Base-by-base conservation (phyloP, 2,113 vertebrate species). In the Pterocles gutturalis region DNA sequence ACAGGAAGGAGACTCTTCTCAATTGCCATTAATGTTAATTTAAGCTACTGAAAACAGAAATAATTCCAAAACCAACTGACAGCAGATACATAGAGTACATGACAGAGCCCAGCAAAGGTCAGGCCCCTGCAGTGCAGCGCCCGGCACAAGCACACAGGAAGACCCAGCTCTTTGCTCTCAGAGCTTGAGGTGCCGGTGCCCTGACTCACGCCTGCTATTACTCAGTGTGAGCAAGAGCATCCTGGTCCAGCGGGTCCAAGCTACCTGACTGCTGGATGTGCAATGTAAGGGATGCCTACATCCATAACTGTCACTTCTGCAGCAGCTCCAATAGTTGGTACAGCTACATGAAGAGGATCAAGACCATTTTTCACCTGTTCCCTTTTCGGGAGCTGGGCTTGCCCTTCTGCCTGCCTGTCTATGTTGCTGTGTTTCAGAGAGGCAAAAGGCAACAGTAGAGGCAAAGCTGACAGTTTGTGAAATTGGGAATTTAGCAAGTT, bases 1-100 rank as follows among this genome's bases (percentile, higher is more conserved):
- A 94, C 86, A 94, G 93, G 93, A 97, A 95, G 79, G 29, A 86
- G 48, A 62, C 43, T 67, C 87, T 88, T 93, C 70, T 95, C 4
- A 0, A 72, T 38, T 69, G 79, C 70, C 57, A 83, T 76, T 94
- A 91, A 43, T 85, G n/a, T 65, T 90, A 92, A 85, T 77, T 86
- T 77, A 70, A 76, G 46, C 45, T 80, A 77, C 75, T 83, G 90
- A 96, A 94, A 88, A 76, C 54, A 93, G 70, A 91, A 82, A 89
- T 91, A 90, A 93, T 95, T 95, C 90, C 92, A 95, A 94, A 94
- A 93, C 90, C 1, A 2, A 67, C 28, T 49, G 49, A 67, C 57
- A 79, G 58, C 84, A 77, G 34, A 83, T 55, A 73, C 67, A 12
- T 2, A 92, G 65, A 88, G 70, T 43, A 34, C 2, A 0, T 1